Evolutionary conservation across 2,113 vertebrate genomes (phyloP).

Genomic region (Silurus meridionalis): DNA sequence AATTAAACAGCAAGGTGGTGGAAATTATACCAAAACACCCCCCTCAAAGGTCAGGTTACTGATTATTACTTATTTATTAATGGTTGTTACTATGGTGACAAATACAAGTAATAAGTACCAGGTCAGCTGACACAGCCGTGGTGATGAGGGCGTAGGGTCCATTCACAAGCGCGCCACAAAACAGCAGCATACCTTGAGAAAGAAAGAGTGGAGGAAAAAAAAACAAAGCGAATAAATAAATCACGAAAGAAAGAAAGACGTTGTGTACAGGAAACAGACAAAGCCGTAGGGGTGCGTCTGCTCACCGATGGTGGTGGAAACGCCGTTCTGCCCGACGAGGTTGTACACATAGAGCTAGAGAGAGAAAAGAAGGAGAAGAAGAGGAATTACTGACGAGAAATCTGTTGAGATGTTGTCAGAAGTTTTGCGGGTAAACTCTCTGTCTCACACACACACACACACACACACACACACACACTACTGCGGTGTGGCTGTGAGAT

Average conservation of each 20-base stretch:
- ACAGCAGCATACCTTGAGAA: conserved; percentile 83
- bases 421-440: conserved; percentile 29
- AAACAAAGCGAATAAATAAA: background rate
- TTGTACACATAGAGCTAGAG: conserved; percentile 91
- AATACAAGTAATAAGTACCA: conserved; percentile 72
- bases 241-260: too few species aligned
- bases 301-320: conserved; percentile 83
- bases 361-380: conserved; percentile 32
- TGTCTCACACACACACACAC: too few species aligned
- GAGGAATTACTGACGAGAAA: background rate
- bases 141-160: conserved; percentile 96
- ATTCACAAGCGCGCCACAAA: conserved; percentile 90
- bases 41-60: too few species aligned
- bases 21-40: background rate
- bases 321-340: conserved; percentile 79
- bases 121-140: conserved; percentile 90
- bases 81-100: background rate
- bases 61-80: background rate
- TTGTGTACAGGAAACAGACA: background rate
- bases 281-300: background rate
- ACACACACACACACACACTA: background rate
- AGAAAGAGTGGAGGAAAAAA: background rate
- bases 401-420: background rate
- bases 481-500: conserved; percentile 22
- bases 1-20: background rate